Conservation (phyloP, 2,797 vertebrate genomes). For the Capromys pilorides region DNA sequence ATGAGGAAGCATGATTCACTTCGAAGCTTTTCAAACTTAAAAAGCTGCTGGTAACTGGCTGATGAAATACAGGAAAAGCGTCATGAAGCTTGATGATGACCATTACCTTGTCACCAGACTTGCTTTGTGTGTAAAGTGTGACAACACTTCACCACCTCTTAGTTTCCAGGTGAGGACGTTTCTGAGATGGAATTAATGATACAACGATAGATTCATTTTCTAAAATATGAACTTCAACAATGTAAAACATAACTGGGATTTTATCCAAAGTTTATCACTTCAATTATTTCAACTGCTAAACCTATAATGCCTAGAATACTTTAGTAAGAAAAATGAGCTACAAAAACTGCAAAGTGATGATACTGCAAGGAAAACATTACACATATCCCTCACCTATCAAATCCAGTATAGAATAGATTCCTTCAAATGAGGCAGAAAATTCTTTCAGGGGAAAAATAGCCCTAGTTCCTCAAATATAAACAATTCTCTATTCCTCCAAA, state of each 20-base stretch:
- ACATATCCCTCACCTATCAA: background rate
- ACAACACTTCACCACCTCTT: no score
- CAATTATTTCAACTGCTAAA: background rate
- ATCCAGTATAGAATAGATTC: constrained; percentile 6
- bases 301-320: background rate
- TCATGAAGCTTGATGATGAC: background rate
- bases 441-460: constrained; percentile 52
- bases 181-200: no score
- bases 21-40: constrained; percentile 41
- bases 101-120: background rate
- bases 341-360: background rate
- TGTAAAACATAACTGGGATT: background rate
- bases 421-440: background rate
- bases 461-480: background rate
- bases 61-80: constrained; percentile 66
- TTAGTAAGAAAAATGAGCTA: background rate
- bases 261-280: background rate
- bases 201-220: background rate
- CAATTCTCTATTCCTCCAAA: background rate
- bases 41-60: constrained; percentile 62
- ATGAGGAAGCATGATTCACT: constrained; percentile 71
- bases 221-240: background rate
- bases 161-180: no score
- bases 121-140: no score
- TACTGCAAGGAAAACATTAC: background rate